Evolutionary conservation across 2,113 vertebrate genomes (phyloP), one percentile per base, ranked within the genome.

Genomic region (Thryonomys swinderianus): DNA sequence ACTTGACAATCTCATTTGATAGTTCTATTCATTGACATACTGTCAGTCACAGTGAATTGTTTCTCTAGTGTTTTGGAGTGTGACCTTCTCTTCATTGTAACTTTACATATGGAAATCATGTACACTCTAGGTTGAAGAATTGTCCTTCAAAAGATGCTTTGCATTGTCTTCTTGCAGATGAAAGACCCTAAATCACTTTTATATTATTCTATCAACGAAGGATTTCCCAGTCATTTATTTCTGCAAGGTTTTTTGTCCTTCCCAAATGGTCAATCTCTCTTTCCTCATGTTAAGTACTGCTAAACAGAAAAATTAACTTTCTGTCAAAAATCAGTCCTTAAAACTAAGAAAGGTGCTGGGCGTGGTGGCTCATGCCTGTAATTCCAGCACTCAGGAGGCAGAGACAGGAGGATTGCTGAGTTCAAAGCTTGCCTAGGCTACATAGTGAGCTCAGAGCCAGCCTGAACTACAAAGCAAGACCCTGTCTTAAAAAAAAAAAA

Each of bases 211-310:
- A 30, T 37, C 53, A 53, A 18, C 30, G 81, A 69, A 82, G 61
- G 32, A 69, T 32, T 87, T 67, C n/a, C 42, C 8, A 48, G 86
- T 37, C 13, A 62, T 84, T 71, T 90, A 83, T 84, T 96, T 90
- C 85, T 16, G 76, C 14, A 69, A 87, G 30, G 9, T 48, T 88
- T 91, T 40, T 79, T 78, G 53, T 90, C 53, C 10, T 69, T 14
- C 30, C 7, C 30, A 67, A 76, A n/a, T 1, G 34, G 25, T 45
- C 17, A 32, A 16, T 89, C 67, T 66, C 11, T 42, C 57, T 59
- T 30, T 21, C 66, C 32, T 57, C 45, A n/a, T 74, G 45, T 55
- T 23, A 74, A n/a, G 23, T 27, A 88, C 34, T 87, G 34, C 23
- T 81, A 21, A 81, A 80, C 51, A 88, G 42, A 2, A 11, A 55